Evolutionary conservation across 2,888 invertebrate genomes (phyloP).

Genomic region (Dexiosoma caninum): DNA sequence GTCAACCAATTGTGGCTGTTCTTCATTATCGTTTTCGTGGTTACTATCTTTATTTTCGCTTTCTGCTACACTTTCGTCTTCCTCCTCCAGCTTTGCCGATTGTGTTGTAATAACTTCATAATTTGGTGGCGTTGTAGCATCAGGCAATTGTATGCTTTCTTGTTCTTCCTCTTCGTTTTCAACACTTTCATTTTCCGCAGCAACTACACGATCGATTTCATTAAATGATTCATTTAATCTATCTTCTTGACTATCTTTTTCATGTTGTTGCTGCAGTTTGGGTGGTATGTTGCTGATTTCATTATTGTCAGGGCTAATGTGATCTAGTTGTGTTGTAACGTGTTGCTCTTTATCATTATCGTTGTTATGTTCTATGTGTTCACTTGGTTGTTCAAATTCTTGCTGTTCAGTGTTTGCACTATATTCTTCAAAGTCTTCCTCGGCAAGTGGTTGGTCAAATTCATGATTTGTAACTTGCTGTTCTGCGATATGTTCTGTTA

Average conservation of each 20-base stretch:
- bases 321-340: background rate
- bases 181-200: constrained; percentile 55
- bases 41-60: background rate
- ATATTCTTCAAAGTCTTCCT: background rate
- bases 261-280: constrained; percentile 14
- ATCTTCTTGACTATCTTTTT: constrained; percentile 31
- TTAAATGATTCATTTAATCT: constrained; percentile 41
- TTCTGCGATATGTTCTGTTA: background rate
- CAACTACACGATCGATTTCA: constrained; percentile 37
- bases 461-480: background rate
- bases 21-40: constrained; percentile 15
- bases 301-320: constrained; percentile 1
- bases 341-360: background rate
- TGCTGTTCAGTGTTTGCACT: background rate
- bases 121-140: constrained; percentile 11
- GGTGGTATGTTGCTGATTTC: constrained; percentile 14
- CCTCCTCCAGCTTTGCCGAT: constrained; percentile 9
- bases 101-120: constrained; percentile 59
- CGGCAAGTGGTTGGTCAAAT: background rate
- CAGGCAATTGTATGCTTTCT: constrained; percentile 34
- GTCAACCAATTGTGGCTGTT: constrained; percentile 3
- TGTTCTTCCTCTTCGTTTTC: constrained; percentile 54
- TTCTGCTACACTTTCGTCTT: constrained; percentile 10
- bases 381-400: background rate
- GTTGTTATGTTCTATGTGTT: background rate